phyloP scores from a whole-genome alignment of 2,113 vertebrate species.

The Mesocricetus auratus region DNA sequence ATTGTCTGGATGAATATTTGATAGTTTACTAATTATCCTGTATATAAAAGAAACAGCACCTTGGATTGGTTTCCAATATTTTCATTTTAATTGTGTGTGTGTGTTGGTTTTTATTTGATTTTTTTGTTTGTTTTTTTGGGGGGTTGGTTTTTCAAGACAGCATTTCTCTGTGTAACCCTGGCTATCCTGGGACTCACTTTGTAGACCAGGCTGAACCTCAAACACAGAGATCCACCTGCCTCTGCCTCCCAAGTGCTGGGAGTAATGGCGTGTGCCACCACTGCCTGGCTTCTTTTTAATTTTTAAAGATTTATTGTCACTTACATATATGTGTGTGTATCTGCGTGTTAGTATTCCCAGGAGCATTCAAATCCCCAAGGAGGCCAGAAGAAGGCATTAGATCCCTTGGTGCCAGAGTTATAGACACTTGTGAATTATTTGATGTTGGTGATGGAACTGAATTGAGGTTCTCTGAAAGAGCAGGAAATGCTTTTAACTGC shows the following conservation, averaged over 20 bases:
- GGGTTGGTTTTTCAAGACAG: not conserved
- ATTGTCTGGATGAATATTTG: not conserved
- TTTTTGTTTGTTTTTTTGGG: not conserved
- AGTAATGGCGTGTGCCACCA: not conserved
- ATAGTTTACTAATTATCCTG: not conserved
- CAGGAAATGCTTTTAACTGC: not conserved
- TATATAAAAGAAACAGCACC: not conserved
- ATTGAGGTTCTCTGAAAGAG: not conserved
- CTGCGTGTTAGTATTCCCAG: not conserved
- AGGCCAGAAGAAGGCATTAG: not conserved
- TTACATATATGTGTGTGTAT: not conserved
- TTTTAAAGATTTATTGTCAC: not conserved
- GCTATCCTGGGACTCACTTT: not conserved
- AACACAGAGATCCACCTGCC: not conserved
- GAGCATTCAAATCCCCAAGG: not conserved
- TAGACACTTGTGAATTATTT: not conserved
- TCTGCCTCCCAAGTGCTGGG: not conserved
- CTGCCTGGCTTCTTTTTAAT: not conserved
- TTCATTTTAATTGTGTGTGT: not conserved
- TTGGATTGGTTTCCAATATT: slow-evolving; percentile 27
- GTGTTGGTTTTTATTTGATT: not conserved
- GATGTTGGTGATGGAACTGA: not conserved
- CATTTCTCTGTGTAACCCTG: not conserved
- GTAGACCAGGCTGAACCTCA: not conserved
- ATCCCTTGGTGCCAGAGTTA: not conserved